Percentiles rank a stretch among this genome's conserved stretches.
phyloP scores from a whole-genome alignment of 2,113 vertebrate species.

The Hipposideros armiger region DNA sequence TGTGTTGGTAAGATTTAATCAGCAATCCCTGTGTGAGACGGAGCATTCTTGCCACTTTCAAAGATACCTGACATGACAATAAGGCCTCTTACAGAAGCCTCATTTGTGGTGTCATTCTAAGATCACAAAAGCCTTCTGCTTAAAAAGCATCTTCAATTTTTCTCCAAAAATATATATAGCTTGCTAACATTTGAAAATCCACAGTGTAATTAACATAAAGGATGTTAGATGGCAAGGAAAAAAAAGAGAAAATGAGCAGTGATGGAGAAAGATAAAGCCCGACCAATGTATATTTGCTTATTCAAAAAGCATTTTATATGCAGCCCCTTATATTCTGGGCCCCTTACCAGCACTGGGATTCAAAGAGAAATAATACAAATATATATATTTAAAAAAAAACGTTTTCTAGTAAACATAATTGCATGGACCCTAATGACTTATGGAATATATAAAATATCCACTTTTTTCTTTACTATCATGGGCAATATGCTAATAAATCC shows the following conservation, averaged over 20 bases:
- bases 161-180: background rate
- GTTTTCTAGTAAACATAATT: slow-evolving; percentile 15
- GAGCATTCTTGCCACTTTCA: background rate
- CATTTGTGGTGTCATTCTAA: background rate
- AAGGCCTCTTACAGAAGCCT: background rate
- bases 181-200: slow-evolving; percentile 5
- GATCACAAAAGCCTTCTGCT: background rate
- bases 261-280: background rate
- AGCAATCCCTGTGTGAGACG: background rate
- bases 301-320: background rate
- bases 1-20: background rate
- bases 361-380: slow-evolving; percentile 7
- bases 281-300: background rate
- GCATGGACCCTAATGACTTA: background rate
- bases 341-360: background rate
- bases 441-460: background rate
- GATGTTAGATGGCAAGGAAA: background rate
- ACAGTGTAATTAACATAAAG: slow-evolving; percentile 7
- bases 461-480: background rate
- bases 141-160: background rate
- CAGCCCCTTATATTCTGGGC: background rate
- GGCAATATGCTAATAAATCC: background rate
- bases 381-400: background rate
- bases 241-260: background rate
- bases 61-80: background rate